Evolutionary conservation across 2,797 vertebrate genomes (phyloP), one percentile per base, ranked within the genome.

Genomic region (Rhinoraja longicauda): DNA sequence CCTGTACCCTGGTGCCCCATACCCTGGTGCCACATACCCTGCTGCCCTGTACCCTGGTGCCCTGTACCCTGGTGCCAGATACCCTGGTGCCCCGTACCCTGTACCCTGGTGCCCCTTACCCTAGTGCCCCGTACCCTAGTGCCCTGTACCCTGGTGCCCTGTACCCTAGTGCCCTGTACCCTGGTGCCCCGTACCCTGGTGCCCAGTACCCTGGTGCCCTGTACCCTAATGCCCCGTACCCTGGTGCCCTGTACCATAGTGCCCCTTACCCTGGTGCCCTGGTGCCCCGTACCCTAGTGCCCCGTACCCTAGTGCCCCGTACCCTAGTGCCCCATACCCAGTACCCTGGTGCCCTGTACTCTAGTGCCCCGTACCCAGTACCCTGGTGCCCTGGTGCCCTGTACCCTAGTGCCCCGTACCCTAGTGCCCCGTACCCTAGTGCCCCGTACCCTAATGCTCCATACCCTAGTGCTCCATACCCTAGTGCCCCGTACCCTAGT

Each of bases 1-100:
- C 15, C 2, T n/a, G 84, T 7, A 36, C 84, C 3, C 15, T 1
- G 9, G n/a, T 78, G 32, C 9, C 15, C 0, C 75, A 93, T 96
- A 99, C 99, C 97, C 99, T 99, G 94, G n/a, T n/a, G n/a, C n/a
- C n/a, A n/a, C n/a, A n/a, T n/a, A n/a, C n/a, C n/a, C n/a, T n/a
- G n/a, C n/a, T n/a, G n/a, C n/a, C n/a, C n/a, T n/a, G 84, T 7
- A 36, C 84, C 3, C 15, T 1, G 9, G n/a, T 78, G 32, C 9
- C 15, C 2, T n/a, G 84, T 7, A 36, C 84, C 3, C 15, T 1
- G 9, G n/a, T 78, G 32, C 9, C 15, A n/a, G n/a, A 84, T 7
- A 36, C 84, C 3, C 15, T 1, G 9, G n/a, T 78, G 32, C 9
- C 15, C 2, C n/a, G n/a, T n/a, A n/a, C n/a, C n/a, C n/a, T n/a